phyloP scores from a whole-genome alignment of 2,888 invertebrate species.

The Lithophane semibrunnea region DNA sequence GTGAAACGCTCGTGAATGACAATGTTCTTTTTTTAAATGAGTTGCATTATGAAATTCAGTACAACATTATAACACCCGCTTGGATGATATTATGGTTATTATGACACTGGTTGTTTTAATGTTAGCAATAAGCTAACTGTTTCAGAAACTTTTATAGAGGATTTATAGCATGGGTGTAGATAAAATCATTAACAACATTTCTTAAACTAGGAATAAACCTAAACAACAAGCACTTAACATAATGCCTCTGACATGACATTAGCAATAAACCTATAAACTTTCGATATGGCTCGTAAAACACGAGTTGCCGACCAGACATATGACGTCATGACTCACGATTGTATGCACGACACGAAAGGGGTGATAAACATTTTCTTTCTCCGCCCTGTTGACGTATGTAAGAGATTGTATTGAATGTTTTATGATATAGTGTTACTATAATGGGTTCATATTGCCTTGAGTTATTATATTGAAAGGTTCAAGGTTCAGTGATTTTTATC shows the following conservation, averaged over 20 bases:
- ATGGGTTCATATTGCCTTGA: constrained; percentile 38
- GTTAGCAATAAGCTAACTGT: too few species aligned
- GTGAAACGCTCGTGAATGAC: too few species aligned
- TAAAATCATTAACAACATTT: constrained; percentile 14
- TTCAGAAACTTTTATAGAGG: too few species aligned
- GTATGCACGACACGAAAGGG: constrained; percentile 42
- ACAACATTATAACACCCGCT: too few species aligned
- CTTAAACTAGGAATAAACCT: constrained; percentile 15
- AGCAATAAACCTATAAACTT: constrained; percentile 51
- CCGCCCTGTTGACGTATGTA: constrained; percentile 57
- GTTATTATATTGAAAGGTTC: constrained; percentile 40
- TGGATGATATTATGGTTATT: too few species aligned
- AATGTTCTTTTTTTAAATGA: too few species aligned
- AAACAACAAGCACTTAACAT: constrained; percentile 20
- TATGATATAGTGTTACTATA: constrained; percentile 52
- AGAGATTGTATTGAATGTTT: constrained; percentile 56
- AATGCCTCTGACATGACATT: constrained; percentile 45
- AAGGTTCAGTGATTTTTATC: constrained; percentile 20
- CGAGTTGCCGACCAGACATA: constrained; percentile 29
- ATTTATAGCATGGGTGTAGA: too few species aligned
- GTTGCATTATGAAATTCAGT: too few species aligned
- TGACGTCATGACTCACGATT: constrained; percentile 49
- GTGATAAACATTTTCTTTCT: constrained; percentile 58
- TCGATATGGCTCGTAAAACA: constrained; percentile 61
- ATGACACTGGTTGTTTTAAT: too few species aligned